Percentiles rank a stretch among this genome's conserved stretches.
These are phyloP conservation scores for Drosophila eugracilis DNA, from an alignment of 1,140 invertebrate species.

Conservation along the genomic window DNA sequence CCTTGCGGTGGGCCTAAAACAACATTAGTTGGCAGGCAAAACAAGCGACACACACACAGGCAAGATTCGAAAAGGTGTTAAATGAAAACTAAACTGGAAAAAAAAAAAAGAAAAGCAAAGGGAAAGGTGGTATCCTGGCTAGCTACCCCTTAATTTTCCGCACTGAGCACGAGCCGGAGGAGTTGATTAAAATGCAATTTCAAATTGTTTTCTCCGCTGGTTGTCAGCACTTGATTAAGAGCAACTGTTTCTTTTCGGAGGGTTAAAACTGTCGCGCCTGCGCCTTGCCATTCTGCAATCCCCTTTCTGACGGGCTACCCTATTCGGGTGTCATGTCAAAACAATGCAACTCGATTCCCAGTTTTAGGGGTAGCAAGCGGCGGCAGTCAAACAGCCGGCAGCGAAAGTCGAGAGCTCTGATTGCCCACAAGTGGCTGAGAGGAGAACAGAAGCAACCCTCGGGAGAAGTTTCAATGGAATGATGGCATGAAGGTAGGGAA, in stretches of 20 bases:
- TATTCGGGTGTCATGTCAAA: conserved; percentile 74
- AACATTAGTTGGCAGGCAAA: conserved; percentile 61
- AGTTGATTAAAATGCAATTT: conserved; percentile 82
- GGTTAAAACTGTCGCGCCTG: conserved; percentile 42
- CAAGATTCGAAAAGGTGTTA: conserved; percentile 73
- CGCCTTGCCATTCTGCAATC: conserved; percentile 10
- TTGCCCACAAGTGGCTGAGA: conserved; percentile 66
- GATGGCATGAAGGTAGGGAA: not conserved
- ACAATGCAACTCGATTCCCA: conserved; percentile 69
- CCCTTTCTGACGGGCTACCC: conserved; percentile 3
- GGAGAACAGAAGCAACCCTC: conserved; percentile 39
- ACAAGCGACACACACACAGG: conserved; percentile 18
- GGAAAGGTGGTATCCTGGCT: conserved; percentile 1
- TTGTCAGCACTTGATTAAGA: conserved; percentile 82
- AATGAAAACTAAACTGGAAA: conserved; percentile 68
- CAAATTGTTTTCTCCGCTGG: conserved; percentile 65
- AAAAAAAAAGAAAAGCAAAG: not conserved
- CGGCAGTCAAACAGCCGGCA: conserved; percentile 23
- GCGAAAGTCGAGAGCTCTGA: conserved; percentile 45
- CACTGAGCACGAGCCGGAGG: conserved; percentile 36
- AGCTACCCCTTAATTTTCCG: conserved; percentile 18
- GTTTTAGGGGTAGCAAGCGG: conserved; percentile 52
- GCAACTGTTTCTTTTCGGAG: conserved; percentile 53
- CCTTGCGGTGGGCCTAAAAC: conserved; percentile 70
- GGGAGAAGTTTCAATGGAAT: conserved; percentile 53